These are phyloP conservation scores for Drosophila prosaltans DNA, from an alignment of 1,140 invertebrate genomes.

Conservation along the genomic window DNA sequence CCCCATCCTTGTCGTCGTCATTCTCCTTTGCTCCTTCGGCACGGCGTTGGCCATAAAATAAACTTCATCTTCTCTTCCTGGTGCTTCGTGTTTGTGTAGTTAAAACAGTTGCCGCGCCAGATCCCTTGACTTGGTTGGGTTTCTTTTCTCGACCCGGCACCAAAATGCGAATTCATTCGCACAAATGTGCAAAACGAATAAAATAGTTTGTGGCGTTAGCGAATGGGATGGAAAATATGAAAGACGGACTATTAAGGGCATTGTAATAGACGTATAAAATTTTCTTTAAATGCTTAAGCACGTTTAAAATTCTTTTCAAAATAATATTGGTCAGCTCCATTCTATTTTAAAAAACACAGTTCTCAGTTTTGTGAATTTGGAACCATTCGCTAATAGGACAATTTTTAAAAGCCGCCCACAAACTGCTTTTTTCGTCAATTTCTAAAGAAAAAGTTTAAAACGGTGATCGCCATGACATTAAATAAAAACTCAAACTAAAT, in stretches of 20 bases:
- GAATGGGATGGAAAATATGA: conserved; percentile 8
- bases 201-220: conserved; percentile 45
- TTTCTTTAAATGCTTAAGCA: not conserved
- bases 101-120: conserved; percentile 25
- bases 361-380: too few relatives aligned
- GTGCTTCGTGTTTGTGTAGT: conserved; percentile 7
- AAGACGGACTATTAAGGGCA: conserved; percentile 16
- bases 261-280: conserved; percentile 22
- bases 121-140: not conserved
- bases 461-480: too few relatives aligned
- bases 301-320: not conserved
- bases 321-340: too few relatives aligned
- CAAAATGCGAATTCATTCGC: conserved; percentile 57
- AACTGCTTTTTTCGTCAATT: too few relatives aligned
- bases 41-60: conserved; percentile 65
- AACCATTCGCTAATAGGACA: too few relatives aligned
- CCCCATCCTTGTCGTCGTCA: not conserved
- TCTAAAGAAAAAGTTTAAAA: too few relatives aligned
- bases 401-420: too few relatives aligned
- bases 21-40: conserved; percentile 15
- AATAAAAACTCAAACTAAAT: too few relatives aligned
- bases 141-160: not conserved
- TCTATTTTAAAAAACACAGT: too few relatives aligned
- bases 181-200: conserved; percentile 76
- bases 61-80: conserved; percentile 73